Evolutionary conservation across 2,113 vertebrate genomes (phyloP).

Genomic region (Corydoras maculifer): DNA sequence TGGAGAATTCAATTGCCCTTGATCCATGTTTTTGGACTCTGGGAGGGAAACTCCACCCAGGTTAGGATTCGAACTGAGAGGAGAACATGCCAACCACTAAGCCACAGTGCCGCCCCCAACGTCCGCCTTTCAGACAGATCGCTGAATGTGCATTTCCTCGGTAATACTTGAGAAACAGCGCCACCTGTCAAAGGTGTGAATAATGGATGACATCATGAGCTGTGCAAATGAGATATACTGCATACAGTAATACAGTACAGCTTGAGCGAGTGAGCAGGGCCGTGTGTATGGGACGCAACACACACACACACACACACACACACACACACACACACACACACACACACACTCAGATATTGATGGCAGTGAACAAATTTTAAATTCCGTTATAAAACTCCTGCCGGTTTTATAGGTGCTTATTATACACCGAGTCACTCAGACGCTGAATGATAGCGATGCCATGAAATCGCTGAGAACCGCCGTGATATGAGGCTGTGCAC

Average conservation of each 20-base stretch:
- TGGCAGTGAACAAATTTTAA: slow-evolving; percentile 17
- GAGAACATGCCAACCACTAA: no score
- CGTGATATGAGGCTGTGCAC: slow-evolving; percentile 12
- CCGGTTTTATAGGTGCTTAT: slow-evolving; percentile 30
- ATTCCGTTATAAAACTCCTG: slow-evolving; percentile 21
- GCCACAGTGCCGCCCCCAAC: no score
- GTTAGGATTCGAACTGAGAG: no score
- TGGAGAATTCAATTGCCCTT: no score
- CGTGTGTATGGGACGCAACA: no score
- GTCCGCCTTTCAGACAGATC: no score
- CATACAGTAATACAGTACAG: slow-evolving; percentile 14
- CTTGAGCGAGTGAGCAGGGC: slow-evolving; percentile 12
- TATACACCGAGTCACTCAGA: slow-evolving; percentile 11
- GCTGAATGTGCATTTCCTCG: background rate
- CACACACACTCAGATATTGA: slow-evolving; percentile 6
- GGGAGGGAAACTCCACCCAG: no score
- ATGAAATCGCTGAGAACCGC: slow-evolving; percentile 2
- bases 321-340: slow-evolving; percentile 3
- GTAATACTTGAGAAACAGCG: slow-evolving; percentile 11
- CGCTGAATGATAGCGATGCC: slow-evolving; percentile 8
- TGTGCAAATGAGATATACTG: slow-evolving; percentile 53
- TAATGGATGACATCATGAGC: slow-evolving; percentile 56
- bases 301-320: slow-evolving; percentile 16
- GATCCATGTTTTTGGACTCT: no score
- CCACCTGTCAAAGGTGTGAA: slow-evolving; percentile 46